Base-by-base conservation (phyloP, 1,140 invertebrate species). In the Brachionus rotundiformis region DNA sequence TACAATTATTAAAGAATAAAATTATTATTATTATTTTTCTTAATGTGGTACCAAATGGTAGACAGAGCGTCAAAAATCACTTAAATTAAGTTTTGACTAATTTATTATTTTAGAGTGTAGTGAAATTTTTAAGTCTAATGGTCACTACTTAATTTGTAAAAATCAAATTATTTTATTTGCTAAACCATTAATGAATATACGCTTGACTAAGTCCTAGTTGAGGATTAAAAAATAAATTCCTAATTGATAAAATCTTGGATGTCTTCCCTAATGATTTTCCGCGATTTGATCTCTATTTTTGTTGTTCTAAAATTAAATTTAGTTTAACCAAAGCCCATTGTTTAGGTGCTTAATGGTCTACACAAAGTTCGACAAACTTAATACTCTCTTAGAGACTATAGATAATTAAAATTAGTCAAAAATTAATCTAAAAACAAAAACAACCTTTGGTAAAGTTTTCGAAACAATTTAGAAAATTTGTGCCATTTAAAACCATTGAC, bases 351-450 rank as follows among this genome's bases (percentile, higher is more conserved):
- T 54, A 54, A 54, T 54, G 47, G 6, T 54, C 47, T 54, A 2
- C 47, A 49, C 16, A 49, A 49, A 16, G 47, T 16, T 25, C 47
- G n/a, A 54, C 19, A 54, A 54, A 54, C 47, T 54, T 54, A 19
- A 19, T 54, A 19, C 47, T 19, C n/a, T 54, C 47, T 54, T 54
- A 54, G 47, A 54, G 47, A 54, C 47, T 25, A n/a, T n/a, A 54
- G 47, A 54, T 54, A 54, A 54, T 54, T 54, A 54, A 54, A 54
- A 54, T 19, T 54, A 54, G 47, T 54, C n/a, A 54, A 54, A 54
- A 54, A 19, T 54, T 7, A 54, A 54, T 54, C 8, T 8, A 19
- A 54, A 54, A 54, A 54, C 47, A 54, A 54, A 54, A 54, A 54
- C 47, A 54, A 54, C 47, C 47, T 54, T 54, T 54, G 47, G 47